Conservation (phyloP, 37 sponge, comb jelly and placozoan species). For the Diacarnus erythraeanus region DNA sequence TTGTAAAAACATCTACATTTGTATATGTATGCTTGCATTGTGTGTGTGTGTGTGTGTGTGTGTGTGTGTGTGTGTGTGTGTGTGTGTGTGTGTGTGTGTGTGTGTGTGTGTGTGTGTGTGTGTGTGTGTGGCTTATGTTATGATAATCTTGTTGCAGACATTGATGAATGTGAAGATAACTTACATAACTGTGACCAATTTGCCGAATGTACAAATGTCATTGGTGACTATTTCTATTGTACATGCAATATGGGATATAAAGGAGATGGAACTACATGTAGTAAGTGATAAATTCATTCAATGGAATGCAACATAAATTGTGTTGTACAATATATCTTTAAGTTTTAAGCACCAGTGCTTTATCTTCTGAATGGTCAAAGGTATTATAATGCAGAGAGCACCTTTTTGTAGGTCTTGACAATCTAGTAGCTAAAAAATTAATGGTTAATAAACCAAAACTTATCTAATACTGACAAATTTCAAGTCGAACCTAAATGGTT, state of each 20-base stretch:
- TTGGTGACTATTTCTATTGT: conserved; percentile 20
- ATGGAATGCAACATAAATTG: neutral
- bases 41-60: neutral
- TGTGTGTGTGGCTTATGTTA: neutral
- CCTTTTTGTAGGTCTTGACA: no score
- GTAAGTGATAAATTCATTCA: neutral
- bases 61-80: neutral
- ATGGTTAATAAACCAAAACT: no score
- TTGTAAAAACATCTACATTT: neutral
- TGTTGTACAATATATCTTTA: no score
- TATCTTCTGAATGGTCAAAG: no score
- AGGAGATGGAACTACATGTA: conserved; percentile 11
- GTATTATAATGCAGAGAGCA: no score
- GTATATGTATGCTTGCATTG: no score
- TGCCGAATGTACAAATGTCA: conserved; percentile 21
- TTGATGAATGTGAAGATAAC: conserved; percentile 11
- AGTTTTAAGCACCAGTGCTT: no score
- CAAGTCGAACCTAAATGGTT: no score
- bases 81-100: neutral
- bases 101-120: neutral
- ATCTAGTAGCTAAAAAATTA: no score
- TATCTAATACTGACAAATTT: no score
- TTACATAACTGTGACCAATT: neutral
- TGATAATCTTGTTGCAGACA: conserved; percentile 3
- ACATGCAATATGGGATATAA: conserved; percentile 21